Evolutionary conservation across 2,113 vertebrate species (phyloP).

Genomic region (Scopus umbretta): DNA sequence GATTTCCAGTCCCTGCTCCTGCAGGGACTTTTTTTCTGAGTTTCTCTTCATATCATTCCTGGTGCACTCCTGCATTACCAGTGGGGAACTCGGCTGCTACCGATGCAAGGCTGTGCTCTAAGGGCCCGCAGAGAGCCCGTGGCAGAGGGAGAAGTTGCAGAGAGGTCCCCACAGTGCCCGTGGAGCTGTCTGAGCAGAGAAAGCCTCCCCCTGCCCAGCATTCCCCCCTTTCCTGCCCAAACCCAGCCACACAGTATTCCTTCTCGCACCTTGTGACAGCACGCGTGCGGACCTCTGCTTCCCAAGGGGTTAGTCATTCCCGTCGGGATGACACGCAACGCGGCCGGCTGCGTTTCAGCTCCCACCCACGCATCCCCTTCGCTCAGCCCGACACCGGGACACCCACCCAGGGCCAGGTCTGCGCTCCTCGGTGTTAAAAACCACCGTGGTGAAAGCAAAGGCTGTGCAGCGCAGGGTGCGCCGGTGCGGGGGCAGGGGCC

Average conservation of each 20-base stretch:
- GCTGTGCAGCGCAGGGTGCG: background rate
- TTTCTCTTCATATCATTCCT: background rate
- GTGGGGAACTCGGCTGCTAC: background rate
- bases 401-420: background rate
- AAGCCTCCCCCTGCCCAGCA: background rate
- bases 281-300: background rate
- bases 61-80: background rate
- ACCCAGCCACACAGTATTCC: background rate
- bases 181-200: background rate
- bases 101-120: fast-evolving
- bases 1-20: background rate
- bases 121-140: background rate
- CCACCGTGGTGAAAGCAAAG: background rate
- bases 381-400: background rate
- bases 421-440: fast-evolving
- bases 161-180: background rate
- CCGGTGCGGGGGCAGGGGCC: background rate
- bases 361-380: background rate
- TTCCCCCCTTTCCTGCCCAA: background rate
- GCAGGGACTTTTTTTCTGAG: background rate
- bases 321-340: background rate
- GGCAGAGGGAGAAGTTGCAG: background rate
- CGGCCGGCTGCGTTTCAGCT: background rate
- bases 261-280: background rate
- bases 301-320: background rate